phyloP scores from a whole-genome alignment of 2,113 vertebrate species.

The Trochalopteron elliotii region DNA sequence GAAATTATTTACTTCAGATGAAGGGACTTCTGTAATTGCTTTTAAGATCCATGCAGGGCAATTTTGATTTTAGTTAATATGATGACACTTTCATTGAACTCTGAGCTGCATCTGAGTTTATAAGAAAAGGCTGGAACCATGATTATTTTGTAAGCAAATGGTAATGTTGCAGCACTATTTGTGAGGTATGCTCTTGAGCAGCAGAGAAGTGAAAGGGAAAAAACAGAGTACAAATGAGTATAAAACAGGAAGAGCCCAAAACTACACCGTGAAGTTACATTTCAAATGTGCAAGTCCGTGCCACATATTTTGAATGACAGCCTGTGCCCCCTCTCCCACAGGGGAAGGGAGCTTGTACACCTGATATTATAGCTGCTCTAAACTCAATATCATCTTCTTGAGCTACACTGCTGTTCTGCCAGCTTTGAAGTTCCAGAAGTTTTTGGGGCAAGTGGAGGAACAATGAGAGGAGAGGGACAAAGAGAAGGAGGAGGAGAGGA shows the following conservation, averaged over 20 bases:
- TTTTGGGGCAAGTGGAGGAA: neutral
- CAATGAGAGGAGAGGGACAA: accelerated
- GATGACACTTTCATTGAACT: neutral
- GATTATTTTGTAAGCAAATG: neutral
- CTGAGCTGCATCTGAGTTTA: neutral
- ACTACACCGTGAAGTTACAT: neutral
- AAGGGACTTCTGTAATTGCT: neutral
- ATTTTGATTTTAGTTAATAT: neutral
- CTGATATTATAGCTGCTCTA: neutral
- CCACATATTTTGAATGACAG: neutral
- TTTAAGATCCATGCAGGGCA: neutral
- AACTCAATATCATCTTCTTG: neutral
- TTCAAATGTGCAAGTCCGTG: neutral
- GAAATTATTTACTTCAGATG: neutral
- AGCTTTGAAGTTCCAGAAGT: neutral
- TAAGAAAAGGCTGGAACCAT: neutral
- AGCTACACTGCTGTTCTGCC: neutral
- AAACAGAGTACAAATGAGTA: neutral
- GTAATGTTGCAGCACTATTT: neutral
- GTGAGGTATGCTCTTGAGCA: neutral
- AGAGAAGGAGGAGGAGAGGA: neutral
- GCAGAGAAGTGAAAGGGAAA: neutral
- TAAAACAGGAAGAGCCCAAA: neutral
- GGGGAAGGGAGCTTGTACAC: accelerated
- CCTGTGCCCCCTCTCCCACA: neutral